Percentiles rank a stretch among this genome's conserved stretches.
Evolutionary conservation across 2,113 vertebrate species (phyloP).

Genomic region (Ochotona princeps): DNA sequence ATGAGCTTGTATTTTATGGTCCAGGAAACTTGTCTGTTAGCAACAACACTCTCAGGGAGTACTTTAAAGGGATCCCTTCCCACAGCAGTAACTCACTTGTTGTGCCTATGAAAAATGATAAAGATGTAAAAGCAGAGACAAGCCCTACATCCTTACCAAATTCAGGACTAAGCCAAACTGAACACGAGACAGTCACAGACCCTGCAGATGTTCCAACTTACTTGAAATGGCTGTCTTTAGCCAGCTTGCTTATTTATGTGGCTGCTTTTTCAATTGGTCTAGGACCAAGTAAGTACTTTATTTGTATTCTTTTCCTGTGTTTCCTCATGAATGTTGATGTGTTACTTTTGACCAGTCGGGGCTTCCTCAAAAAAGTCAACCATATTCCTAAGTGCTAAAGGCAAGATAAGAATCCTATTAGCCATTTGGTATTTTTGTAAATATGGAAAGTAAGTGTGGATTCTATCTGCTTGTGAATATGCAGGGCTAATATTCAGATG

Average conservation of each 20-base stretch:
- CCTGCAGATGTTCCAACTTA: slow-evolving; percentile 80
- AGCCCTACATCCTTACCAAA: slow-evolving; percentile 56
- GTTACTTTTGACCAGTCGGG: neutral
- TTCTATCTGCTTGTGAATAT: neutral
- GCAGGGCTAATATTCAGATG: neutral
- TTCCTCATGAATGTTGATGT: neutral
- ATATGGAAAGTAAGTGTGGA: neutral
- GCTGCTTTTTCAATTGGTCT: slow-evolving; percentile 96
- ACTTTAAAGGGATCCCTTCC: slow-evolving; percentile 62
- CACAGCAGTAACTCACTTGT: slow-evolving; percentile 57
- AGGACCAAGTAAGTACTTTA: slow-evolving; percentile 94
- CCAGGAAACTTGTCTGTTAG: slow-evolving; percentile 75
- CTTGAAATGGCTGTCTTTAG: slow-evolving; percentile 93
- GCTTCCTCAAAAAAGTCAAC: neutral
- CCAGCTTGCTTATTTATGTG: slow-evolving; percentile 93
- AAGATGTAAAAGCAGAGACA: slow-evolving; percentile 46
- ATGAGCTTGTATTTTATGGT: slow-evolving; percentile 73
- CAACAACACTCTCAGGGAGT: slow-evolving; percentile 81
- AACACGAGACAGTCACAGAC: slow-evolving; percentile 57
- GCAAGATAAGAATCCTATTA: neutral
- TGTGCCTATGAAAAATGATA: neutral
- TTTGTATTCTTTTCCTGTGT: slow-evolving; percentile 36
- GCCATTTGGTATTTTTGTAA: neutral
- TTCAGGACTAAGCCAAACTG: slow-evolving; percentile 70
- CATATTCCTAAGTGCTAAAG: neutral